These are phyloP conservation scores for Pogonophryne albipinna DNA, from an alignment of 2,797 vertebrate species.

Conservation along the genomic window DNA sequence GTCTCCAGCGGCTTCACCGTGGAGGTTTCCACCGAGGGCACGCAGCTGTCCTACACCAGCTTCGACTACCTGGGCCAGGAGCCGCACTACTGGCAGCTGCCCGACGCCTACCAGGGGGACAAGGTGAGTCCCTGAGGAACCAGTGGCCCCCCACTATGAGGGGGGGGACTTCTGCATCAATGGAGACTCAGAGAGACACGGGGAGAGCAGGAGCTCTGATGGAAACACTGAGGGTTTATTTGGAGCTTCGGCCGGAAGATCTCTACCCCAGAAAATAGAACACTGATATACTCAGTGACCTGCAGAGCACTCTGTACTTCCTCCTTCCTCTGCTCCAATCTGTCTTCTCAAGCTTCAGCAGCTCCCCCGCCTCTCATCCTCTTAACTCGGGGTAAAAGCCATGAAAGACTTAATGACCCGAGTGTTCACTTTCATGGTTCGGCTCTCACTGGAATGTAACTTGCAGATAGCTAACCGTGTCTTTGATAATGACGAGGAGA, in stretches of 20 bases:
- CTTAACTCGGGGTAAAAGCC: too few species aligned
- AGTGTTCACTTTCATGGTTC: neutral
- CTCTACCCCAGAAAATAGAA: too few species aligned
- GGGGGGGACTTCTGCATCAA: too few species aligned
- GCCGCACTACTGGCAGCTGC: constrained; percentile 96
- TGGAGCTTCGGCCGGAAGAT: too few species aligned
- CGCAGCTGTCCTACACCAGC: constrained; percentile 88
- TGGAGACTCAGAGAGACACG: too few species aligned
- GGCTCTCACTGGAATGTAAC: too few species aligned
- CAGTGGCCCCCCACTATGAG: too few species aligned
- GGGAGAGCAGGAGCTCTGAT: too few species aligned
- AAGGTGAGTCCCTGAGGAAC: constrained; percentile 82
- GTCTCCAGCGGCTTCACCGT: constrained; percentile 88
- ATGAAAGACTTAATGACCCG: too few species aligned
- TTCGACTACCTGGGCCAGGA: constrained; percentile 91
- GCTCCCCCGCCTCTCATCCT: constrained; percentile 17
- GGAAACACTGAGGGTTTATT: too few species aligned
- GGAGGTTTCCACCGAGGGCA: constrained; percentile 85
- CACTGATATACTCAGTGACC: neutral
- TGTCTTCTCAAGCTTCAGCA: constrained; percentile 35
- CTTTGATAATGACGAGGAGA: too few species aligned
- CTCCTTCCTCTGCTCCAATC: constrained; percentile 17
- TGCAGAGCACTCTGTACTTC: constrained; percentile 42
- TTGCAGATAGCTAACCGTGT: too few species aligned
- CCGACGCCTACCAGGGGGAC: constrained; percentile 89